A percentile compares a stretch with the other conserved stretches of the same genome.
Conservation (phyloP, 2,888 invertebrate genomes). For the Rotaria sp. region DNA sequence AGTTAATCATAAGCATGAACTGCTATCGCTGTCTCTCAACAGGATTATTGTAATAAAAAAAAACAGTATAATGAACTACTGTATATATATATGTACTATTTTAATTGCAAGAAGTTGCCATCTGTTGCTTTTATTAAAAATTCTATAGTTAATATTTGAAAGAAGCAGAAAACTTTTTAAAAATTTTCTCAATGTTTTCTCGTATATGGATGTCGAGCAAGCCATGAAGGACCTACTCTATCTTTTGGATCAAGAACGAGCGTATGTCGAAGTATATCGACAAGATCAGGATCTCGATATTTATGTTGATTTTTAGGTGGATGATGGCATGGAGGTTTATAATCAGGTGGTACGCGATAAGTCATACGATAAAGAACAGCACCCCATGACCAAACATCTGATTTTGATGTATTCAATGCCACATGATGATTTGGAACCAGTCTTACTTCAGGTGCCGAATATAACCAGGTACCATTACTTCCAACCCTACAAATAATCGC, state of each 20-base stretch:
- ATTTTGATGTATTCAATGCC: not conserved
- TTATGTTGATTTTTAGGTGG: not conserved
- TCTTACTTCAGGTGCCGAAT: not conserved
- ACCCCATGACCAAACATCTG: conserved; percentile 4
- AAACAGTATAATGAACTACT: too few species aligned
- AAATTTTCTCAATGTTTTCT: not conserved
- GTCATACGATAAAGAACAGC: not conserved
- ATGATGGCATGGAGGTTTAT: not conserved
- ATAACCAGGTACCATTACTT: not conserved
- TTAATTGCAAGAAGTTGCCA: too few species aligned
- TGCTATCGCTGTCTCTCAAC: too few species aligned
- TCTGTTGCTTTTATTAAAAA: too few species aligned
- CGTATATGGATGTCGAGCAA: not conserved
- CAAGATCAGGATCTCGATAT: not conserved
- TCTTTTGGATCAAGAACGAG: not conserved
- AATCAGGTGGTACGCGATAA: not conserved
- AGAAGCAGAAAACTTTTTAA: too few species aligned
- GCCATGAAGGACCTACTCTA: not conserved
- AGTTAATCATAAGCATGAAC: too few species aligned
- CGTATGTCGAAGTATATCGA: not conserved
- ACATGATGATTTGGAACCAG: not conserved
- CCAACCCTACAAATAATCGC: not conserved
- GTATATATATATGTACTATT: too few species aligned
- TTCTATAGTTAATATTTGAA: too few species aligned
- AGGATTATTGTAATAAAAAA: too few species aligned